Conservation (phyloP, 2,113 vertebrate genomes). For the Acanthochromis polyacanthus region DNA sequence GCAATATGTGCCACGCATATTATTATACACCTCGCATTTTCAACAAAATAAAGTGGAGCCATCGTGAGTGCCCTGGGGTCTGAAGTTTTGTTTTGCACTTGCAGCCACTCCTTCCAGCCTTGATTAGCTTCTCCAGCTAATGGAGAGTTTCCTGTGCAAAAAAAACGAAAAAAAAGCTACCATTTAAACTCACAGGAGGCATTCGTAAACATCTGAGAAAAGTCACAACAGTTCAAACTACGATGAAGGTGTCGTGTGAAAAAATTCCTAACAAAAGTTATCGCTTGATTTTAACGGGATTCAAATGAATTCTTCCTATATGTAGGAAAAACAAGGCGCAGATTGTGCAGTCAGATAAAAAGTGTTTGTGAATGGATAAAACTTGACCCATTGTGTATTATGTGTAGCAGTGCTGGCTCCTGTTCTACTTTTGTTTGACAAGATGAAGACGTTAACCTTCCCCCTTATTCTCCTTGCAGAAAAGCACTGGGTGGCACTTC, state of each 20-base stretch:
- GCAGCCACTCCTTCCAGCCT: slow-evolving; percentile 59
- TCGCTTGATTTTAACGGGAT: not conserved
- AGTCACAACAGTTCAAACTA: slow-evolving; percentile 53
- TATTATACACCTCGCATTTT: not conserved
- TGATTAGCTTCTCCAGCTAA: slow-evolving; percentile 78
- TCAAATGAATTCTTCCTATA: slow-evolving; percentile 3
- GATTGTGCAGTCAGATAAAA: slow-evolving; percentile 11
- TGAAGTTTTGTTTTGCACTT: slow-evolving; percentile 60
- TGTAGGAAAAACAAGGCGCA: slow-evolving; percentile 8
- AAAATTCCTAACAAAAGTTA: not conserved
- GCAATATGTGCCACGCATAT: not conserved
- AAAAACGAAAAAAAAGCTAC: slow-evolving; percentile 38
- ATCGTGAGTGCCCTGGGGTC: slow-evolving; percentile 30
- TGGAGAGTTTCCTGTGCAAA: slow-evolving; percentile 82
- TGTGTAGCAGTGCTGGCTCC: not conserved
- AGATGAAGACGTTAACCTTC: slow-evolving; percentile 31
- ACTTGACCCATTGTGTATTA: not conserved
- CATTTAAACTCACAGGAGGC: slow-evolving; percentile 64
- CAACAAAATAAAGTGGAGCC: not conserved
- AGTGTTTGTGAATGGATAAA: not conserved
- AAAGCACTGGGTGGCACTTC: slow-evolving; percentile 8
- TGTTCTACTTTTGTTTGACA: slow-evolving; percentile 40
- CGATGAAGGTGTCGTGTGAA: slow-evolving; percentile 1
- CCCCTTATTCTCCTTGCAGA: slow-evolving; percentile 1
- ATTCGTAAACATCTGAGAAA: slow-evolving; percentile 70